Evolutionary conservation across 30 jellyfish, hydroid and myxozoan genomes (phyloP).

Genomic region (Sanderia malayensis): DNA sequence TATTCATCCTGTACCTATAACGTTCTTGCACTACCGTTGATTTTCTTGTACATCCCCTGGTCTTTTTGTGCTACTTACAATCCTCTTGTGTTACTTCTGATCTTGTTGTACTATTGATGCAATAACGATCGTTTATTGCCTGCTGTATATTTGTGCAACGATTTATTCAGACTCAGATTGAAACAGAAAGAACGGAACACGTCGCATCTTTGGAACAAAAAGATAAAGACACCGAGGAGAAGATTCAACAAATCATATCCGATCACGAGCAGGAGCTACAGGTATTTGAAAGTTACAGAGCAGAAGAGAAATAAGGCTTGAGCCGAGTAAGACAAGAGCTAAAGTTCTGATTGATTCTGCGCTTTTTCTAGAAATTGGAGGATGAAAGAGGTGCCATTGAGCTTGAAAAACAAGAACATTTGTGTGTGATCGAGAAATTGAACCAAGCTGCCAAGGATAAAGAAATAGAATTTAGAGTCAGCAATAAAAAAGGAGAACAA

Average conservation of each 20-base stretch:
- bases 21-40: no score
- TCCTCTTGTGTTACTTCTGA: no score
- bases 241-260: constrained; percentile 6
- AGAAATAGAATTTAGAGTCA: constrained; percentile 78
- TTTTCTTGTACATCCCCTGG: no score
- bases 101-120: no score
- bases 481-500: constrained; percentile 74
- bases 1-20: no score
- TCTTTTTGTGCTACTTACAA: no score
- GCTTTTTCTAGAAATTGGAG: constrained; percentile 11
- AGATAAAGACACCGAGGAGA: constrained; percentile 31
- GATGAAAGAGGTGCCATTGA: constrained; percentile 30
- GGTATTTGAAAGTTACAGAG: neutral
- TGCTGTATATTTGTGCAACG: no score
- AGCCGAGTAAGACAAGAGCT: no score
- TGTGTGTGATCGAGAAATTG: constrained; percentile 42
- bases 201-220: neutral
- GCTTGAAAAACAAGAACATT: constrained; percentile 36
- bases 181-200: constrained; percentile 28
- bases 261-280: neutral
- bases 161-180: constrained; percentile 24
- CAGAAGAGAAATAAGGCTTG: no score
- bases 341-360: no score
- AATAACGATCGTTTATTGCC: no score
- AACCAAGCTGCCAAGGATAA: constrained; percentile 75